Conservation (phyloP, 2,888 invertebrate genomes). For the Leucania comma region DNA sequence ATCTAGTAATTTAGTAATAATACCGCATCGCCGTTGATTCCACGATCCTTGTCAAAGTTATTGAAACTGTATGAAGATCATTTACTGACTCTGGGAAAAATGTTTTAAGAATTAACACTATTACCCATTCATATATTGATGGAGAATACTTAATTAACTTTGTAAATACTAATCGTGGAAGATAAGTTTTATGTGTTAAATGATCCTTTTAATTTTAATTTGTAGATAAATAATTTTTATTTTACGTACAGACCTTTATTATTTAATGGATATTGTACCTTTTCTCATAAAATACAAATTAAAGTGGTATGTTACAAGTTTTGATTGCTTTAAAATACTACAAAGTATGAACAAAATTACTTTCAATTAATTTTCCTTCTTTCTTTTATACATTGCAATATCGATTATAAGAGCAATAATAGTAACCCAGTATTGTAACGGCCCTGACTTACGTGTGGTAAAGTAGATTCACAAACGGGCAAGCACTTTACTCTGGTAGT, state of each 20-base stretch:
- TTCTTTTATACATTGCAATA: no score
- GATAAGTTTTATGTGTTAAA: slow-evolving; percentile 9
- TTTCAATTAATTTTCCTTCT: background rate
- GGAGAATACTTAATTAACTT: background rate
- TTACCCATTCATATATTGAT: slow-evolving; percentile 27
- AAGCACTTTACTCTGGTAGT: no score
- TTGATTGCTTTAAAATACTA: background rate
- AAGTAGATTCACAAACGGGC: no score
- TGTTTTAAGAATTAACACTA: slow-evolving; percentile 35
- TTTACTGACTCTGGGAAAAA: slow-evolving; percentile 38
- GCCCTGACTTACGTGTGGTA: no score
- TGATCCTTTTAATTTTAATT: background rate
- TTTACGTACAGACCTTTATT: background rate
- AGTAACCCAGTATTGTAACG: no score
- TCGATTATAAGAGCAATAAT: no score
- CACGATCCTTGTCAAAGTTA: background rate
- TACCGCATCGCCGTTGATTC: slow-evolving; percentile 5
- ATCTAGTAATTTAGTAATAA: background rate
- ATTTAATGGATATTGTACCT: background rate
- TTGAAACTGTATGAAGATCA: slow-evolving; percentile 22
- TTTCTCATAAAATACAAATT: background rate
- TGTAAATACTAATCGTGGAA: background rate
- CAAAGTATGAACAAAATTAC: background rate
- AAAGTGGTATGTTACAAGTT: background rate
- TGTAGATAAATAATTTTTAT: background rate